phyloP scores from a whole-genome alignment of 2,888 invertebrate genomes.

The Cetonia aurata region DNA sequence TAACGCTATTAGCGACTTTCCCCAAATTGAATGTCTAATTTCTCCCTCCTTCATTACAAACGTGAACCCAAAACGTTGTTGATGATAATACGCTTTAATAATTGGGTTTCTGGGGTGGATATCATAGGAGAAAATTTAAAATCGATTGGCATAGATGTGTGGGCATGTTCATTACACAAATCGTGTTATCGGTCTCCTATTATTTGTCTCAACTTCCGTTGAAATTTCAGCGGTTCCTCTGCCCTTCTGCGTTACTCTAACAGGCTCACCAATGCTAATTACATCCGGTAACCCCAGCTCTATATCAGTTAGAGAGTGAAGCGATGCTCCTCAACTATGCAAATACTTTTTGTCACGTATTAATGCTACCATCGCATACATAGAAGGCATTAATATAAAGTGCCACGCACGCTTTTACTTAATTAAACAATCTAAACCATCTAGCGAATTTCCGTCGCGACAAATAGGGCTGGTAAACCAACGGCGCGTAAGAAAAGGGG shows the following conservation, averaged over 20 bases:
- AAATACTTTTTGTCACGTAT: slow-evolving; percentile 41
- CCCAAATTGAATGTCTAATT: background rate
- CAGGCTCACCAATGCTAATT: slow-evolving; percentile 45
- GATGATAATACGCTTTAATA: background rate
- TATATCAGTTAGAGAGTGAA: slow-evolving; percentile 33
- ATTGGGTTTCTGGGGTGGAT: background rate
- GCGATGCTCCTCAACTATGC: slow-evolving; percentile 36
- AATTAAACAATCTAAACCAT: slow-evolving; percentile 34
- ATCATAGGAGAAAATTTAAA: slow-evolving; percentile 15
- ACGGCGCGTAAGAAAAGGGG: background rate
- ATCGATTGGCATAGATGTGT: slow-evolving; percentile 3
- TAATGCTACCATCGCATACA: slow-evolving; percentile 31
- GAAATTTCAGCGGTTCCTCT: slow-evolving; percentile 16
- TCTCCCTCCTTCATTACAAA: background rate
- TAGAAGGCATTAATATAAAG: slow-evolving; percentile 24
- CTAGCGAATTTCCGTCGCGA: slow-evolving; percentile 16
- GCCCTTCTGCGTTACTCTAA: slow-evolving; percentile 29
- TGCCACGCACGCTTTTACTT: slow-evolving; percentile 32
- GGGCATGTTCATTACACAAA: slow-evolving; percentile 35
- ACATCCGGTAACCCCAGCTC: slow-evolving; percentile 39
- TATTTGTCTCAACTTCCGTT: slow-evolving; percentile 17
- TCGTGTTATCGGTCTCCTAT: slow-evolving; percentile 27
- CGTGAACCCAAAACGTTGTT: background rate
- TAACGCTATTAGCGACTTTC: slow-evolving; percentile 8
- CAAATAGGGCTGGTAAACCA: slow-evolving; percentile 7